Percentiles rank a stretch among this genome's conserved stretches.
Conservation (phyloP, 2,797 vertebrate genomes). For the Pantherophis alleghaniensis region DNA sequence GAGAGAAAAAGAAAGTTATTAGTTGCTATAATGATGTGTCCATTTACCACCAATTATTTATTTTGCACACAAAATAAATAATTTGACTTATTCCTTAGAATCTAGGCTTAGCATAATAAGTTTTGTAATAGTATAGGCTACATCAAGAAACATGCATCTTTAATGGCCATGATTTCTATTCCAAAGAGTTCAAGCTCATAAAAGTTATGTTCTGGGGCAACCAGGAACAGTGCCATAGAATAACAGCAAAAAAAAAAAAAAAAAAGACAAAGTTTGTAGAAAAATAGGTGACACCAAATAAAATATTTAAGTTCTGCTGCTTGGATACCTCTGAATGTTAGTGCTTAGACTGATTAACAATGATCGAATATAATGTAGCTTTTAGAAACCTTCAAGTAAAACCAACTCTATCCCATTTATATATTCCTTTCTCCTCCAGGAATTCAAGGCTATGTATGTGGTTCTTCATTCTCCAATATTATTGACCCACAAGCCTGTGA, state of each 20-base stretch:
- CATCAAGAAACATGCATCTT: neutral
- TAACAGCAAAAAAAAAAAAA: neutral
- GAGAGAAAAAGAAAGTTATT: neutral
- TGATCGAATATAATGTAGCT: neutral
- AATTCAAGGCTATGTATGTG: neutral
- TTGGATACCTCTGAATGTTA: neutral
- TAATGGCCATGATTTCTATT: neutral
- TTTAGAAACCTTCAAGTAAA: neutral
- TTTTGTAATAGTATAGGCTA: neutral
- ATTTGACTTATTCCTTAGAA: neutral
- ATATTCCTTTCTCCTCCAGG: neutral
- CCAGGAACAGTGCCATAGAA: neutral
- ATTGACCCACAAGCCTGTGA: neutral
- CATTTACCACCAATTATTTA: neutral
- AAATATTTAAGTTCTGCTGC: neutral
- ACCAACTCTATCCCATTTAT: neutral
- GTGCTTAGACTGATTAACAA: neutral
- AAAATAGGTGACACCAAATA: neutral
- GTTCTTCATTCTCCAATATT: neutral
- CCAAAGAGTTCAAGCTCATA: neutral
- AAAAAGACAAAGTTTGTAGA: neutral
- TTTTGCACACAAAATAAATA: neutral
- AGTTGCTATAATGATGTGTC: neutral
- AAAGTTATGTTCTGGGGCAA: neutral
- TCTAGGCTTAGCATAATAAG: neutral